phyloP scores from a whole-genome alignment of 2,113 vertebrate species.

The Drymodes brunneopygia region DNA sequence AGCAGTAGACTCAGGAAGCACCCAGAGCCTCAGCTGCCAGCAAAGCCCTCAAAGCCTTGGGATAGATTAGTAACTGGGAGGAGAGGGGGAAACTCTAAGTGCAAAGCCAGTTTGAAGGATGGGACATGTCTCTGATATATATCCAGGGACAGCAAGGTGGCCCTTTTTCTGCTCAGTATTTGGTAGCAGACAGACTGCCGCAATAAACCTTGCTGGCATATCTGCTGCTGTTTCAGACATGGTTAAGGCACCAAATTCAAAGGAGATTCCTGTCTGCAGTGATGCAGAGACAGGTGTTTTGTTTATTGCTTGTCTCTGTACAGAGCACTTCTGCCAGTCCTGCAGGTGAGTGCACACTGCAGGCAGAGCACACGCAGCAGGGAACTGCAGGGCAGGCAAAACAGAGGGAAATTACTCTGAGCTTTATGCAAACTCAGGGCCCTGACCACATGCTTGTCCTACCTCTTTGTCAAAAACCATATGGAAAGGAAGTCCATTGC shows the following conservation, averaged over 20 bases:
- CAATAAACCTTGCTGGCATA: neutral
- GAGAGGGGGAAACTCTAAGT: neutral
- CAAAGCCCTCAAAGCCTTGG: neutral
- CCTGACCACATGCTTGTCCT: neutral
- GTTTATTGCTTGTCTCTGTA: neutral
- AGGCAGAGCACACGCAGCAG: neutral
- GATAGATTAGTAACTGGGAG: neutral
- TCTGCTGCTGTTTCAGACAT: neutral
- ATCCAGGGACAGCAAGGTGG: neutral
- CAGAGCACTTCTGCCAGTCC: neutral
- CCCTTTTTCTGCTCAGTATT: neutral
- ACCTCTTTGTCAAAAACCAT: conserved; percentile 82
- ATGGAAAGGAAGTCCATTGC: conserved; percentile 80
- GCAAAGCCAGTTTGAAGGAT: neutral
- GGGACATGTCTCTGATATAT: neutral
- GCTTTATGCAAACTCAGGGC: neutral
- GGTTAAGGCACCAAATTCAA: neutral
- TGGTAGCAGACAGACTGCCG: neutral
- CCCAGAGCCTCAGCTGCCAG: neutral
- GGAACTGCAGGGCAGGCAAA: neutral
- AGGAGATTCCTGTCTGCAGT: neutral
- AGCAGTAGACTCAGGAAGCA: neutral
- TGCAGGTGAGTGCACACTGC: accelerated
- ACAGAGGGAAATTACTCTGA: neutral
- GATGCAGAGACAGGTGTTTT: neutral